Percentiles rank a stretch among this genome's conserved stretches.
Evolutionary conservation across 2,797 vertebrate species (phyloP).

Genomic region (Sebastes jordani): DNA sequence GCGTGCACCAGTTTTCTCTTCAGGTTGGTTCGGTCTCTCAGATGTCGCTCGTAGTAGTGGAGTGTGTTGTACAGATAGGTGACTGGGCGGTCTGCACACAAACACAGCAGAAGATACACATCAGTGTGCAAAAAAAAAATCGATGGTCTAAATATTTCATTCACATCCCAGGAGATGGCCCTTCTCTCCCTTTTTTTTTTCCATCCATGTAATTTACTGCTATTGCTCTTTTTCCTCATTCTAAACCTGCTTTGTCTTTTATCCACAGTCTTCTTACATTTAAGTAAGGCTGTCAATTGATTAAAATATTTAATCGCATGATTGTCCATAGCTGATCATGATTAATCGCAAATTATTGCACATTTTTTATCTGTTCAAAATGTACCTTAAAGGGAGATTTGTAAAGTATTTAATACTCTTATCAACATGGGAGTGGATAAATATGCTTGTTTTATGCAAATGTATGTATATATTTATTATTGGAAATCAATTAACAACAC

Average conservation of each 20-base stretch:
- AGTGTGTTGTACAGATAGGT: slow-evolving; percentile 99
- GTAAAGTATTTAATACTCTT: no score
- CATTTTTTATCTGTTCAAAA: no score
- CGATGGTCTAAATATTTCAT: background rate
- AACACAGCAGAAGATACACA: background rate
- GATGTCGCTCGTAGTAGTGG: slow-evolving; percentile 96
- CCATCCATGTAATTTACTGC: background rate
- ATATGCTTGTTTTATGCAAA: no score
- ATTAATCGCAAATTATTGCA: no score
- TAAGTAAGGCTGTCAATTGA: no score
- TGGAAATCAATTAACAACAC: no score
- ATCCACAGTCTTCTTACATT: background rate
- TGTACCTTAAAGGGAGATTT: no score
- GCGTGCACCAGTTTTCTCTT: slow-evolving; percentile 98
- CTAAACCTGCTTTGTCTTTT: background rate
- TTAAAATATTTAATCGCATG: accelerated
- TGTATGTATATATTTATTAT: no score
- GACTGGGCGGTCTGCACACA: slow-evolving; percentile 91
- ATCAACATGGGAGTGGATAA: no score
- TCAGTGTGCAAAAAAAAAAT: background rate
- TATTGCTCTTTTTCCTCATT: background rate
- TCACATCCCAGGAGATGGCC: background rate
- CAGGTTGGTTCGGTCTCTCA: slow-evolving; percentile 92
- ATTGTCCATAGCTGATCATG: no score
- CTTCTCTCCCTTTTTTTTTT: background rate